Conservation (phyloP, 2,113 vertebrate genomes). For the Melanocharis versteri region DNA sequence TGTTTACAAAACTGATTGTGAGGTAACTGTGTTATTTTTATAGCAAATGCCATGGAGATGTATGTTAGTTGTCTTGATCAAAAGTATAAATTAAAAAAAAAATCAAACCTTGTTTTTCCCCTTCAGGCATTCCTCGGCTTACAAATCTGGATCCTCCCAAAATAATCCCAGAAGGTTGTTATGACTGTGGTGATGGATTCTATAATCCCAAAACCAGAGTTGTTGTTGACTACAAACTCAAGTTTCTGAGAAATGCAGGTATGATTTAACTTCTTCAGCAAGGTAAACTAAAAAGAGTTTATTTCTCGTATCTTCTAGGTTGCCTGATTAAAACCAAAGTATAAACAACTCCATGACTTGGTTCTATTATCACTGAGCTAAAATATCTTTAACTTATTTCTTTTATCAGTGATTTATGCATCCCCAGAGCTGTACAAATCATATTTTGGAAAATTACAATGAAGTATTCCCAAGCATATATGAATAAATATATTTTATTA, state of each 20-base stretch:
- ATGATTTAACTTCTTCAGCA: not conserved
- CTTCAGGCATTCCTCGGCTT: constrained; percentile 84
- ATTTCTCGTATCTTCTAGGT: not conserved
- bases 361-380: not conserved
- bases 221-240: constrained; percentile 74
- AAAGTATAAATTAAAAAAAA: not conserved
- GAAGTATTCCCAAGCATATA: constrained; percentile 13
- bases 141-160: constrained; percentile 81
- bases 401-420: not conserved
- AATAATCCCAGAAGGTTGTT: constrained; percentile 82
- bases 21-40: not conserved
- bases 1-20: not conserved
- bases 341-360: not conserved
- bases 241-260: constrained; percentile 90
- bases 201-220: constrained; percentile 83
- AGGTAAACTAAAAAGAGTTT: not conserved
- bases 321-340: not conserved
- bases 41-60: not conserved
- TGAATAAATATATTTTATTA: not conserved
- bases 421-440: not conserved
- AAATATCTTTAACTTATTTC: not conserved
- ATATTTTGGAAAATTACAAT: not conserved
- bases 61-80: not conserved
- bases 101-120: not conserved
- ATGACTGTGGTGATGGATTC: constrained; percentile 93